These are phyloP conservation scores for Pristiophorus japonicus DNA, from an alignment of 2,113 vertebrate genomes.

Conservation along the genomic window DNA sequence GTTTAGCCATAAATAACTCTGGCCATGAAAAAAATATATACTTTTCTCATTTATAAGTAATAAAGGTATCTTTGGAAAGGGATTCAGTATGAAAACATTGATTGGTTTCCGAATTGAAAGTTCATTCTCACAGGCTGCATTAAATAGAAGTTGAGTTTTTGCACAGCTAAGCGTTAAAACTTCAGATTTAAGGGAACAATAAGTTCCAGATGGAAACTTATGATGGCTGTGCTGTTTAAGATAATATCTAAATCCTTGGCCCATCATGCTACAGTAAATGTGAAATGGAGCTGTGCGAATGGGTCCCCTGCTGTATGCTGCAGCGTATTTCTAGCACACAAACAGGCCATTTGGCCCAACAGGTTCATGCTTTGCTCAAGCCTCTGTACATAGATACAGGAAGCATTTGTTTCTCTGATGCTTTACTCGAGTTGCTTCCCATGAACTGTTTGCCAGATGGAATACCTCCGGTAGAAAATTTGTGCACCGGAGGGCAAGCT, in stretches of 20 bases:
- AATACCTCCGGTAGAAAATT: neutral
- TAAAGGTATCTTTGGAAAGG: neutral
- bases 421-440: neutral
- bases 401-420: neutral
- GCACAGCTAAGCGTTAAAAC: neutral
- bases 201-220: neutral
- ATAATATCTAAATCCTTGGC: neutral
- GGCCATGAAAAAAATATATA: too few species aligned
- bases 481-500: neutral
- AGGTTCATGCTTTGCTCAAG: neutral
- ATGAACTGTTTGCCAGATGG: neutral
- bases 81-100: neutral
- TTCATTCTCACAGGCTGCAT: neutral
- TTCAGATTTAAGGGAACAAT: neutral
- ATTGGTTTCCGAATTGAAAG: neutral
- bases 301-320: neutral
- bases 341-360: neutral
- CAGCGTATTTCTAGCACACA: neutral
- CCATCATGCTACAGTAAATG: neutral
- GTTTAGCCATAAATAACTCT: neutral
- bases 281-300: neutral
- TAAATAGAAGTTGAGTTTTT: neutral
- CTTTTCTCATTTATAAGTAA: neutral
- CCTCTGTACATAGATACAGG: constrained; percentile 14
- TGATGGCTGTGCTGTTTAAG: neutral